Conservation (phyloP, 2,888 invertebrate species). For the Caenorhabditis becei region DNA sequence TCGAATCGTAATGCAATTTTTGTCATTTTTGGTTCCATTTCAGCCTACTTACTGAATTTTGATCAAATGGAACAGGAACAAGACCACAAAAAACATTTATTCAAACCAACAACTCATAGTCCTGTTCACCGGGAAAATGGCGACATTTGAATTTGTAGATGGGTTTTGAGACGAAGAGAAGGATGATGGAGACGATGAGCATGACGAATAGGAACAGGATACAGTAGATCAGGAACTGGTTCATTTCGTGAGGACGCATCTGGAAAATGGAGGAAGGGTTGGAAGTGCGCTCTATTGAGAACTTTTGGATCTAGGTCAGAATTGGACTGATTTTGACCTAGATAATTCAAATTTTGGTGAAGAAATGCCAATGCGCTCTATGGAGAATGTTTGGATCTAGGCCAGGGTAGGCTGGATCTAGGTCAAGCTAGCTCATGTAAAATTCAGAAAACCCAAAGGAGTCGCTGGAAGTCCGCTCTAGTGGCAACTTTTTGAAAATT, state of each 20-base stretch:
- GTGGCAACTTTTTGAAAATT: no score
- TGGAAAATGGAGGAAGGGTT: constrained; percentile 17
- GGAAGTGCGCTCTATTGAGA: neutral
- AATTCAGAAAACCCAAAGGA: no score
- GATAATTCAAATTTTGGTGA: no score
- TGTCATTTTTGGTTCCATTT: neutral
- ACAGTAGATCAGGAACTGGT: constrained; percentile 59
- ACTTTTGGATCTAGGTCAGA: no score
- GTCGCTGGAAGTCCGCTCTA: no score
- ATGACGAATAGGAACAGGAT: constrained; percentile 56
- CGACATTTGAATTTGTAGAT: constrained; percentile 55
- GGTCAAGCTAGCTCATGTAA: no score
- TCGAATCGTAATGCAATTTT: neutral
- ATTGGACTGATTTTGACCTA: no score
- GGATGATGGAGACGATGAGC: constrained; percentile 55
- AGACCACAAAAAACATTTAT: neutral
- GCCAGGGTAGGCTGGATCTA: no score
- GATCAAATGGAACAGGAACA: neutral
- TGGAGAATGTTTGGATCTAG: no score
- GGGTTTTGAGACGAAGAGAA: constrained; percentile 56
- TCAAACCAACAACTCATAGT: constrained; percentile 64
- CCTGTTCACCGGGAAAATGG: constrained; percentile 65
- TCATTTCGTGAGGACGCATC: constrained; percentile 63
- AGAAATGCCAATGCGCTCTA: no score
- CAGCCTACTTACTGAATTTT: no score